Evolutionary conservation across 2,113 vertebrate genomes (phyloP), one percentile per base, ranked within the genome.

Genomic region (Bagarius yarrelli): DNA sequence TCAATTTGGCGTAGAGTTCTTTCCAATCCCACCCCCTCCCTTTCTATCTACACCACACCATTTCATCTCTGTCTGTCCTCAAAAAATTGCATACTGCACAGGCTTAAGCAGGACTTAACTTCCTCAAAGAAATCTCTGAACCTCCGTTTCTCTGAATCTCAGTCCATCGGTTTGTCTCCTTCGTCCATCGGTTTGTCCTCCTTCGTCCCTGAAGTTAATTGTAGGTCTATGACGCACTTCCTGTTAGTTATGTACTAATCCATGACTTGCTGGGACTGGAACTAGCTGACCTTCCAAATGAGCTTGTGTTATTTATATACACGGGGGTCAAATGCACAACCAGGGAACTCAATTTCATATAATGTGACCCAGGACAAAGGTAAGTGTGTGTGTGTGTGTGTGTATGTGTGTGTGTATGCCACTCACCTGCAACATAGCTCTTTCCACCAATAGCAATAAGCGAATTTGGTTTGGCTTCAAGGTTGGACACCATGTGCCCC

Each of bases 351-450:
- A 32, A 77, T 63, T 44, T 50, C 40, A 19, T 19, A 78, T 34
- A 63, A 64, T 36, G 47, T 55, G 78, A 50, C 75, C 9, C 57
- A 27, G 27, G 19, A 25, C 23, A 52, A 50, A 53, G 59, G 19
- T 63, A 60, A 52, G 66, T 69, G 61, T 27, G 14, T 40, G 64
- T 47, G 40, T 67, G 34, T 67, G 27, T 66, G 60, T 78, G 44
- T 40, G 44, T 75, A 25, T 83, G 55, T 56, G 69, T 72, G 76
- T 23, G 21, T 47, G 77, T 69, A 64, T n/a, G 14, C 52, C 56
- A 89, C 90, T 87, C 83, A 98, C 97, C 97, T 94, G 98, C 98
- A 82, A 96, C 88, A 1, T 94, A 64, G 0, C 95, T 96, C 0
- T 91, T 93, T 81, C 97, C 97, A 13, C 88, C 87, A 9, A 99